Evolutionary conservation across 1,140 invertebrate species (phyloP), one percentile per base, ranked within the genome.

Genomic region (Drosophila simulans): DNA sequence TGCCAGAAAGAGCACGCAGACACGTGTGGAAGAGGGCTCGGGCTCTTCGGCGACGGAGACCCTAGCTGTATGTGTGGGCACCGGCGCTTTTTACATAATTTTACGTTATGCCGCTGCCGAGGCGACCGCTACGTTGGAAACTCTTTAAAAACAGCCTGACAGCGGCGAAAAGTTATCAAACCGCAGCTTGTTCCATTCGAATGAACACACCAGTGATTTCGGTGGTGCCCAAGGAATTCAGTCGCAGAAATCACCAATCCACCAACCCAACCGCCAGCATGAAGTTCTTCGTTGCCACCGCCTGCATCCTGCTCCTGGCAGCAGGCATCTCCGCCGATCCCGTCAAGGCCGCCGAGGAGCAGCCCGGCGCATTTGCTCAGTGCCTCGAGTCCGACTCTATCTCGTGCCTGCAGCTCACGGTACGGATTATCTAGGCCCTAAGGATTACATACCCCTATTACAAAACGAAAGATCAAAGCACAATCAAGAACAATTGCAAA

Each of bases 371-470:
- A 66, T 92, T 92, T 58, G 82, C 86, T 73, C 93, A 94, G 60
- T 95, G 95, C 77, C 91, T 95, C 25, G 92, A 93, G 64, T 93
- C 94, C 78, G 95, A 95, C 92, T 95, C 95, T 59, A 95, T 95
- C 58, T 94, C 94, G 54, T 95, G 95, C 91, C 90, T 95, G 51
- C 95, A 95, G 89, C 93, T 94, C 74, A 93, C 94, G 84, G 93
- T 93, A 91, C 91, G 93, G 85, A 92, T 91, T 92, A 89, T 71
- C 53, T 65, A 76, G 62, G 49, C 64, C 40, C 20, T 49, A 85
- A 90, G 81, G 77, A 91, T 86, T 77, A 83, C 75, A 46, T 43
- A 76, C 54, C 62, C 57, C 43, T n/a, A 54, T 22, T 34, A 42
- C 31, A 43, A 51, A 72, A 54, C 27, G 35, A n/a, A 62, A 55